phyloP scores from a whole-genome alignment of 2,113 vertebrate species.

The Spheniscus mendiculus region DNA sequence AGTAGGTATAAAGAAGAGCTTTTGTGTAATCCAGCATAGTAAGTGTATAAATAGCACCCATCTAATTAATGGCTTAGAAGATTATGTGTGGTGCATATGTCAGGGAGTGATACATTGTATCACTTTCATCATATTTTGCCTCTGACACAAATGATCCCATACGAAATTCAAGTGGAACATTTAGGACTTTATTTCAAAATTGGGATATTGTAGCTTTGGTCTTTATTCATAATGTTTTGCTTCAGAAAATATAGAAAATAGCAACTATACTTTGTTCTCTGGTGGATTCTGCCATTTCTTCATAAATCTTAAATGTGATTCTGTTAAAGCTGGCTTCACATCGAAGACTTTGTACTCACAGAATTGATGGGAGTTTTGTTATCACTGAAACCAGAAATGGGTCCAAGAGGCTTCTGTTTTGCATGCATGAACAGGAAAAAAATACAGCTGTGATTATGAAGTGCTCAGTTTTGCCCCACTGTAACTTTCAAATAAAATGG shows the following conservation, averaged over 20 bases:
- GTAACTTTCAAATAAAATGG: background rate
- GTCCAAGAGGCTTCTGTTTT: background rate
- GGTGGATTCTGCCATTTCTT: background rate
- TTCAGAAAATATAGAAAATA: background rate
- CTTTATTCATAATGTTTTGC: background rate
- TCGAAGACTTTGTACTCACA: background rate
- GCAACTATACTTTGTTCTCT: background rate
- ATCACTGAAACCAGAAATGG: background rate
- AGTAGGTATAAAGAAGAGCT: background rate
- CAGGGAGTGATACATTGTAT: background rate
- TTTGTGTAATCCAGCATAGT: constrained; percentile 20
- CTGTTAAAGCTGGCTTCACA: background rate
- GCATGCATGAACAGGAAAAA: background rate
- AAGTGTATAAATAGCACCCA: constrained; percentile 20
- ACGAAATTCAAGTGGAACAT: background rate
- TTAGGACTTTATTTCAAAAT: background rate
- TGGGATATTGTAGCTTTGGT: background rate
- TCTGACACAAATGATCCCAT: background rate
- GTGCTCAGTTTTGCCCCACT: background rate
- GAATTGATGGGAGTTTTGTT: background rate
- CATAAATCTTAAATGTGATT: background rate
- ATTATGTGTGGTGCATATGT: background rate
- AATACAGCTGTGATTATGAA: background rate
- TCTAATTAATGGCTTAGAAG: constrained; percentile 30
- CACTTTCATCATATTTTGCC: background rate